Evolutionary conservation across 2,113 vertebrate species (phyloP).

Genomic region (Paracanthobrama guichenoti): DNA sequence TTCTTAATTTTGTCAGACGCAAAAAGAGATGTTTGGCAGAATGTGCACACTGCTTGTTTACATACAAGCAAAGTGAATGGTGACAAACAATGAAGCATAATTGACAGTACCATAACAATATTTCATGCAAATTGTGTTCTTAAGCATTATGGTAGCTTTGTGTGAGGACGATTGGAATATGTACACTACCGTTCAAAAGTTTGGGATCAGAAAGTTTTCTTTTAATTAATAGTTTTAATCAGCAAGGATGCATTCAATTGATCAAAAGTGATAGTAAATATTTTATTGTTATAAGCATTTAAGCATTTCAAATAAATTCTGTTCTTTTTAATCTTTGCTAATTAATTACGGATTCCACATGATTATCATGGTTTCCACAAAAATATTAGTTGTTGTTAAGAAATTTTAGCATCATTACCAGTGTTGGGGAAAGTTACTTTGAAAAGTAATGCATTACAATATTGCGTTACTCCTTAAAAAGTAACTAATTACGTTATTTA

Average conservation of each 20-base stretch:
- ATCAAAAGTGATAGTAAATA: background rate
- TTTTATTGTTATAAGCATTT: no score
- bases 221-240: background rate
- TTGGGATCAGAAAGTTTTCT: background rate
- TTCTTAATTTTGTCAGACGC: no score
- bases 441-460: no score
- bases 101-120: background rate
- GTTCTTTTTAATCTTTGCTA: no score
- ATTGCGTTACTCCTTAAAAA: no score
- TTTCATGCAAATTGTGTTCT: background rate
- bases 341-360: background rate
- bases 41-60: background rate
- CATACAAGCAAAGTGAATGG: background rate
- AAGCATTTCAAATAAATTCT: no score
- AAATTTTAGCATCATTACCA: no score
- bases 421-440: no score
- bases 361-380: background rate
- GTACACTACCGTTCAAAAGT: background rate
- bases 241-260: background rate
- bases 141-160: background rate
- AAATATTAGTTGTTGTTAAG: background rate
- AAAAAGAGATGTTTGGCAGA: background rate
- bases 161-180: background rate
- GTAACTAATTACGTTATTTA: no score
- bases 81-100: background rate